These are phyloP conservation scores for Triops cancriformis DNA, from an alignment of 1,140 invertebrate species.

Conservation along the genomic window DNA sequence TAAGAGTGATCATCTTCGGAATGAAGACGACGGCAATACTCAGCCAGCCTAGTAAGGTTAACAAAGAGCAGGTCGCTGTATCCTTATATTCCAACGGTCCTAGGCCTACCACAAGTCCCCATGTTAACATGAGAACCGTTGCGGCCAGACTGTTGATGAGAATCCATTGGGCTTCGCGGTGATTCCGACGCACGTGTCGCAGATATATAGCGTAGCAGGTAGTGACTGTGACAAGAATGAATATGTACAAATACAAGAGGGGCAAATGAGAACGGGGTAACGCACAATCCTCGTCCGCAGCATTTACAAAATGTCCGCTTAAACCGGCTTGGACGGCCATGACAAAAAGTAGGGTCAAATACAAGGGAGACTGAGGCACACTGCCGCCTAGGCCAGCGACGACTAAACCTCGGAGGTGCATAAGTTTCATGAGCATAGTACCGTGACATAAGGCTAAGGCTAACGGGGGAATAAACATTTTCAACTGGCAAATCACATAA, in stretches of 20 bases:
- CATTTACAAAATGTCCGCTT: slow-evolving; percentile 22
- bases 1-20: slow-evolving; percentile 20
- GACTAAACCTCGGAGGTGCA: slow-evolving; percentile 23
- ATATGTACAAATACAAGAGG: slow-evolving; percentile 23
- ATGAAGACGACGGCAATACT: slow-evolving; percentile 19
- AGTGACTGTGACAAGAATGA: slow-evolving; percentile 24
- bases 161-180: slow-evolving; percentile 26
- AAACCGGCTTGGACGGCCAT: slow-evolving; percentile 23
- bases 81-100: slow-evolving; percentile 20
- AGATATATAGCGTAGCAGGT: slow-evolving; percentile 22
- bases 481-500: slow-evolving; percentile 18
- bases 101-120: slow-evolving; percentile 14
- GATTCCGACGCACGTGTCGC: slow-evolving; percentile 22
- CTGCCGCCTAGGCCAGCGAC: slow-evolving; percentile 21
- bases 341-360: slow-evolving; percentile 22
- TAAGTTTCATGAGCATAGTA: slow-evolving; percentile 23
- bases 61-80: slow-evolving; percentile 4
- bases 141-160: slow-evolving; percentile 14
- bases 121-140: background rate
- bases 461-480: slow-evolving; percentile 22
- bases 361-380: slow-evolving; percentile 25
- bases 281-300: background rate
- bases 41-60: slow-evolving; percentile 14
- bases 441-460: slow-evolving; percentile 16
- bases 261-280: slow-evolving; percentile 17